Conservation (phyloP, 2,888 invertebrate genomes). For the Caradrina clavipalpis region DNA sequence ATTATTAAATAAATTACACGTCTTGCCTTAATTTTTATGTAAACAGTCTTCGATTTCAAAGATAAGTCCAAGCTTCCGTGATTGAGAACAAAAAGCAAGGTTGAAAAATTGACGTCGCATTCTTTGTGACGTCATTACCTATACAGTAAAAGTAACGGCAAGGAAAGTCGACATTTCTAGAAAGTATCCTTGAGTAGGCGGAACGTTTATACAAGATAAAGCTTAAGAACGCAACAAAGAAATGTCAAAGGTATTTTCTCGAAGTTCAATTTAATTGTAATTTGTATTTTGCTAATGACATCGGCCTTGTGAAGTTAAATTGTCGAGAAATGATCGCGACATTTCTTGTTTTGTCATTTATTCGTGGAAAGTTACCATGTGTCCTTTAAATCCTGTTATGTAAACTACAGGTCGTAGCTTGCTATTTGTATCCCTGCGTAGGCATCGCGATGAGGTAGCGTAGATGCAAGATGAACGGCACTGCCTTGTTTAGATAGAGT, state of each 20-base stretch:
- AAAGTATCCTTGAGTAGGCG: slow-evolving; percentile 29
- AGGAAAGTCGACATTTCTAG: slow-evolving; percentile 33
- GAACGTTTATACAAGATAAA: slow-evolving; percentile 21
- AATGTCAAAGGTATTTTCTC: slow-evolving; percentile 21
- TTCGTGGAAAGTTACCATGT: too few species aligned
- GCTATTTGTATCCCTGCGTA: background rate
- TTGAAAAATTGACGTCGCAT: background rate
- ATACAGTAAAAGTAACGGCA: slow-evolving; percentile 11
- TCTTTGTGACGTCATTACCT: slow-evolving; percentile 20
- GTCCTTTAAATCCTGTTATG: background rate
- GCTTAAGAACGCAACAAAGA: background rate
- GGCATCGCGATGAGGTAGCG: too few species aligned
- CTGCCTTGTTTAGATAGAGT: too few species aligned
- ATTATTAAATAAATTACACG: background rate
- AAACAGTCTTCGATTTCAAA: slow-evolving; percentile 4
- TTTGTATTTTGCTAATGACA: background rate
- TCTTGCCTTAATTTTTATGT: slow-evolving; percentile 10
- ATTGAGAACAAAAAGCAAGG: slow-evolving; percentile 23
- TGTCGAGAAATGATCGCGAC: background rate
- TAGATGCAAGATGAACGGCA: too few species aligned
- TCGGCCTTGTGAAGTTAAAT: slow-evolving; percentile 3
- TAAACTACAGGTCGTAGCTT: background rate
- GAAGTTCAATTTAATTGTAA: slow-evolving; percentile 6
- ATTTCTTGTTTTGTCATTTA: background rate
- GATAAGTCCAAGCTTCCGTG: slow-evolving; percentile 22